A percentile compares a stretch with the other conserved stretches of the same genome.
Evolutionary conservation across 1,140 invertebrate species (phyloP).

Genomic region (Eurosta solidaginis): DNA sequence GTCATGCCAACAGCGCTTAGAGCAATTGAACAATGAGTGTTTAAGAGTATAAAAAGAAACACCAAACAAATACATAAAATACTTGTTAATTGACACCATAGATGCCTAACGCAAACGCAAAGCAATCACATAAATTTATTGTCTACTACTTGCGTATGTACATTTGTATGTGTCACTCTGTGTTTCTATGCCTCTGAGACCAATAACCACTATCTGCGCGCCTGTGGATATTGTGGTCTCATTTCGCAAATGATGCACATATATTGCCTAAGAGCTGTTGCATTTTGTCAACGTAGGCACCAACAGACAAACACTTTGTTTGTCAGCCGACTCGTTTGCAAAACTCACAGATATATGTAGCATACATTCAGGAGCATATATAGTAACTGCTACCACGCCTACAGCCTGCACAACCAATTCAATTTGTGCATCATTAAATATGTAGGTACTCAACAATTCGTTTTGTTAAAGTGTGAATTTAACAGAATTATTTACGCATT

Average conservation of each 20-base stretch:
- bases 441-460: no score
- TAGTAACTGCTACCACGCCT: background rate
- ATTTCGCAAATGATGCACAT: background rate
- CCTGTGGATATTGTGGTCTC: background rate
- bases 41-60: no score
- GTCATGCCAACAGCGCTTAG: background rate
- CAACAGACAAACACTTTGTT: no score
- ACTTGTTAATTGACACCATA: slow-evolving; percentile 20
- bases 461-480: slow-evolving; percentile 10
- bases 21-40: background rate
- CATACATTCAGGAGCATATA: background rate
- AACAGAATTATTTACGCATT: slow-evolving; percentile 24
- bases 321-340: background rate
- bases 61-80: background rate
- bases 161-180: no score
- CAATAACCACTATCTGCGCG: background rate
- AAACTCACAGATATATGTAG: background rate
- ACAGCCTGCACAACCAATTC: background rate
- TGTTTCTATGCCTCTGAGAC: no score
- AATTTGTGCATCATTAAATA: background rate
- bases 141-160: background rate
- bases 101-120: background rate
- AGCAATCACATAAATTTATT: background rate
- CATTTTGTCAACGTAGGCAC: no score
- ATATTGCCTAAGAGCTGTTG: no score